A percentile compares a stretch with the other conserved stretches of the same genome.
These are phyloP conservation scores for Campoplex nolae DNA, from an alignment of 2,888 invertebrate species.

Conservation along the genomic window DNA sequence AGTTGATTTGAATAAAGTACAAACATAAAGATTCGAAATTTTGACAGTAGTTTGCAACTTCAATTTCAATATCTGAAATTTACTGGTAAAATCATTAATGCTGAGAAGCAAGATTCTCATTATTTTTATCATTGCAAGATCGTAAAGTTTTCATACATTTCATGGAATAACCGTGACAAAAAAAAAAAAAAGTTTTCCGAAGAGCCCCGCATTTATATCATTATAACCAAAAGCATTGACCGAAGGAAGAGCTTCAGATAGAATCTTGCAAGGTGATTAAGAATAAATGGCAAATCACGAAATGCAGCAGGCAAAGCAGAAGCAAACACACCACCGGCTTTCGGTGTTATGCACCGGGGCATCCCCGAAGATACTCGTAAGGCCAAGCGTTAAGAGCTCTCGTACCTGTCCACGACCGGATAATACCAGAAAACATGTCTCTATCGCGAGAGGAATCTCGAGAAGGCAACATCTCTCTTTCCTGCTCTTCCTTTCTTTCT, in stretches of 20 bases:
- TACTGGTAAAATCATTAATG: background rate
- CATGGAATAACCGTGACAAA: conserved; percentile 31
- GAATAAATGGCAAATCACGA: conserved; percentile 61
- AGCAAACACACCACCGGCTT: conserved; percentile 51
- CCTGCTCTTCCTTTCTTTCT: conserved; percentile 49
- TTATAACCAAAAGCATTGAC: conserved; percentile 10
- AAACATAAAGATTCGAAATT: background rate
- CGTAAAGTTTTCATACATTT: conserved; percentile 37
- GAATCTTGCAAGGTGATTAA: conserved; percentile 67
- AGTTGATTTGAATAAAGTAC: conserved; percentile 17
- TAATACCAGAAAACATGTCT: conserved; percentile 84
- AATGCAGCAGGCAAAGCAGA: conserved; percentile 38
- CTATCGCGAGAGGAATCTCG: conserved; percentile 82
- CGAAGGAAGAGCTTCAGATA: conserved; percentile 1
- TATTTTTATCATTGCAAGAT: background rate
- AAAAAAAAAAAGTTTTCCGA: background rate
- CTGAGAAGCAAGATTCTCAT: conserved; percentile 6
- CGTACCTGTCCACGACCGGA: conserved; percentile 83
- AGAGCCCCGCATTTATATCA: background rate
- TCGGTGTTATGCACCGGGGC: conserved; percentile 42
- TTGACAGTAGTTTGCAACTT: background rate
- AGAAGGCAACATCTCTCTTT: conserved; percentile 67
- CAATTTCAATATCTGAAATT: background rate
- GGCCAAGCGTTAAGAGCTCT: conserved; percentile 80
- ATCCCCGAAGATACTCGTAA: conserved; percentile 77